These are phyloP conservation scores for Hanleya hanleyi DNA, from an alignment of 2,888 invertebrate genomes.

Conservation along the genomic window DNA sequence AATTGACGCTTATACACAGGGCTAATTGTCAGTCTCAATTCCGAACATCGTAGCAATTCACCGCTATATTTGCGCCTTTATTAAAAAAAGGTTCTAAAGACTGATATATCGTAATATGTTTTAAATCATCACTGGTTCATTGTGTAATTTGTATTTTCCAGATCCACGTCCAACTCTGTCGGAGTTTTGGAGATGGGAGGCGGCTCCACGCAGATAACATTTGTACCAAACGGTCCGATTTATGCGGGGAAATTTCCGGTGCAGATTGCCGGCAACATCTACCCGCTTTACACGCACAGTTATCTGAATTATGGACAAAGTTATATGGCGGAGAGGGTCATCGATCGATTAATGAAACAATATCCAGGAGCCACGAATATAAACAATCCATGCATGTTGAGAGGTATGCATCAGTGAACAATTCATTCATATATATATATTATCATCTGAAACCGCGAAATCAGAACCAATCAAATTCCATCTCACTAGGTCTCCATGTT, in stretches of 20 bases:
- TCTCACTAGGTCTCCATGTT: too few species aligned
- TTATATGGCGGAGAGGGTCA: slow-evolving; percentile 52
- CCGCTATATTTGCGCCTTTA: too few species aligned
- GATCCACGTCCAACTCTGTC: slow-evolving; percentile 57
- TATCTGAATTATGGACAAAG: slow-evolving; percentile 67
- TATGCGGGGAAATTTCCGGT: slow-evolving; percentile 68
- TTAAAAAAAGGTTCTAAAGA: too few species aligned
- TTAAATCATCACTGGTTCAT: too few species aligned
- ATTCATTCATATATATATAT: too few species aligned
- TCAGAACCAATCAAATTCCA: too few species aligned
- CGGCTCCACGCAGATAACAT: slow-evolving; percentile 76
- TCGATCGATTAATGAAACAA: slow-evolving; percentile 37
- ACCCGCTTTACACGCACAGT: slow-evolving; percentile 68
- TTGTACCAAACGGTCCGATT: slow-evolving; percentile 63
- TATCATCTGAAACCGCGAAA: too few species aligned
- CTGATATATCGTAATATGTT: too few species aligned
- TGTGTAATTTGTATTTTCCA: too few species aligned
- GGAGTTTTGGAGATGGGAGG: slow-evolving; percentile 77
- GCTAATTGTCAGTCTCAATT: too few species aligned
- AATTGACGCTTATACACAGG: too few species aligned
- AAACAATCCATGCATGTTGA: slow-evolving; percentile 63
- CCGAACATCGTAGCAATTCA: too few species aligned
- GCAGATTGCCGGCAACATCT: slow-evolving; percentile 54
- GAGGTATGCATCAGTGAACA: slow-evolving; percentile 46
- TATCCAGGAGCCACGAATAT: slow-evolving; percentile 18